Conservation (phyloP, 1,140 invertebrate genomes). For the Trichonephila inaurata region DNA sequence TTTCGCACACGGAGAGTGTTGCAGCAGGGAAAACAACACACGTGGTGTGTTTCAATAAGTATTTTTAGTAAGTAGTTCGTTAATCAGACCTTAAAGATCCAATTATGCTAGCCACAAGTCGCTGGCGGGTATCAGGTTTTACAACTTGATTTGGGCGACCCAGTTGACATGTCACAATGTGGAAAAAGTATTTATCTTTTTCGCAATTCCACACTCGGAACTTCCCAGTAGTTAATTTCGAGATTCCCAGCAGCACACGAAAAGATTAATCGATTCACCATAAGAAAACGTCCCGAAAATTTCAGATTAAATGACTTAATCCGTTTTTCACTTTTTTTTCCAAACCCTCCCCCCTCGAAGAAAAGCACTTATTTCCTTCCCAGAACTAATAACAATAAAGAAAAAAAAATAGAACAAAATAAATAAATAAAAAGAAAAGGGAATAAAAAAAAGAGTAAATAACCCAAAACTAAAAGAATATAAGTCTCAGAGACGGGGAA, state of each 20-base stretch:
- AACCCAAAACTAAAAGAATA: conserved; percentile 46
- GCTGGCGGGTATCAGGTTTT: too few relatives aligned
- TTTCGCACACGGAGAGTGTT: too few relatives aligned
- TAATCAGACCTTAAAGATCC: too few relatives aligned
- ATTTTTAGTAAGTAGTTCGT: too few relatives aligned
- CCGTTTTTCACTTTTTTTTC: conserved; percentile 25
- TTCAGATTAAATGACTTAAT: conserved; percentile 63
- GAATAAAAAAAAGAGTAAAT: conserved; percentile 9
- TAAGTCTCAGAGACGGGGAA: not conserved
- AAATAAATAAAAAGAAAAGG: not conserved
- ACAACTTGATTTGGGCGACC: not conserved
- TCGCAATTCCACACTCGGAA: not conserved
- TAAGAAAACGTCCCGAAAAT: conserved; percentile 38
- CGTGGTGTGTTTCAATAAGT: too few relatives aligned
- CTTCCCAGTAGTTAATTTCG: not conserved
- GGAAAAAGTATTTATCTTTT: not conserved
- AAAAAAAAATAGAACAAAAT: not conserved
- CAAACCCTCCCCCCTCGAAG: too few relatives aligned
- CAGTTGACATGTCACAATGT: not conserved
- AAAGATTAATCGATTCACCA: conserved; percentile 6
- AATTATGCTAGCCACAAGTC: too few relatives aligned
- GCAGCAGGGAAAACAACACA: too few relatives aligned
- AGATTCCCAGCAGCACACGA: not conserved
- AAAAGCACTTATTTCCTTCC: conserved; percentile 32
- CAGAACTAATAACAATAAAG: conserved; percentile 28